These are phyloP conservation scores for Prunella fulvescens DNA, from an alignment of 2,113 vertebrate genomes.

Conservation along the genomic window DNA sequence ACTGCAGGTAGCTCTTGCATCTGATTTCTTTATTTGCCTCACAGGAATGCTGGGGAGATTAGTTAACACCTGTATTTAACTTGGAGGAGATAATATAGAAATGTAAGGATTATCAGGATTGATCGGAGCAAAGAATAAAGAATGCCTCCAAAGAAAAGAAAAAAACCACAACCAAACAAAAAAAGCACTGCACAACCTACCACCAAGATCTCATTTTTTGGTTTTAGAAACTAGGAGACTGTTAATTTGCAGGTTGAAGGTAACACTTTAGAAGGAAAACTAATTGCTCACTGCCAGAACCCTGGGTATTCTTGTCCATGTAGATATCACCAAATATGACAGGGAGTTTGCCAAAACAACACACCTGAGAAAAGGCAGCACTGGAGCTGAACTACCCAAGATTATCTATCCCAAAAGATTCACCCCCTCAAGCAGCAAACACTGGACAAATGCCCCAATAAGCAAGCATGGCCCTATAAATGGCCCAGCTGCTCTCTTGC, in stretches of 20 bases:
- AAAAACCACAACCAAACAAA: neutral
- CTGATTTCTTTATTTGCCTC: neutral
- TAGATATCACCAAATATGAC: neutral
- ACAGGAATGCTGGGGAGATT: neutral
- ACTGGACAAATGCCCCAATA: neutral
- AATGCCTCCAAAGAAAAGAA: neutral
- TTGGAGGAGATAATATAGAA: neutral
- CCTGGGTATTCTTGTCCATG: neutral
- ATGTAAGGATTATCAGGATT: accelerated
- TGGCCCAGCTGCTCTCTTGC: neutral
- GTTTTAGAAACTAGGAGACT: neutral
- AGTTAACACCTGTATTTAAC: neutral
- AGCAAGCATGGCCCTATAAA: neutral
- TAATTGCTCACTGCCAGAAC: neutral
- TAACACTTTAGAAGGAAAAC: neutral
- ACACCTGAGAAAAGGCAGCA: neutral
- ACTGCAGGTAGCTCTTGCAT: neutral
- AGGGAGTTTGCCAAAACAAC: neutral
- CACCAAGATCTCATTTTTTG: neutral
- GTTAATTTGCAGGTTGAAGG: neutral
- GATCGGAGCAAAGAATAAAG: neutral
- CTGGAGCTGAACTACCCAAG: neutral
- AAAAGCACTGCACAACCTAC: neutral
- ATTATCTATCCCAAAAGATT: neutral
- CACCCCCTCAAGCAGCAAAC: neutral